These are phyloP conservation scores for Pollenia griseotomentosa DNA, from an alignment of 2,888 invertebrate species.

Conservation along the genomic window DNA sequence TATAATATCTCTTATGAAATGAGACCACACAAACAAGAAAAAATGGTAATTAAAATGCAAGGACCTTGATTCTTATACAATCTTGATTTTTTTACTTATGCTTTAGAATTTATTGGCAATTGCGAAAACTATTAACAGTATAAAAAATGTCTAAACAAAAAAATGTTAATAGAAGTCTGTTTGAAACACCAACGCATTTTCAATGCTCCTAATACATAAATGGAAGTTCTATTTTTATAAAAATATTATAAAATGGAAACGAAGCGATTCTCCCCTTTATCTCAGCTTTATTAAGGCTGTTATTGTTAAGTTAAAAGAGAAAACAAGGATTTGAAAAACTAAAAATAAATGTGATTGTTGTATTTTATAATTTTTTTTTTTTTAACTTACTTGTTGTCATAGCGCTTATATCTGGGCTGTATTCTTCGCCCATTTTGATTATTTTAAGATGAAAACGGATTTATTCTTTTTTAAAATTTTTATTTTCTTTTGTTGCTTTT, in stretches of 20 bases:
- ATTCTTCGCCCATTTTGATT: constrained; percentile 82
- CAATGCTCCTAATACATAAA: background rate
- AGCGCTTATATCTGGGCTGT: constrained; percentile 81
- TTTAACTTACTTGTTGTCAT: constrained; percentile 83
- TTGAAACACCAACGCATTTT: constrained; percentile 16
- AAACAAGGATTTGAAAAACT: background rate
- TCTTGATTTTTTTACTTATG: background rate
- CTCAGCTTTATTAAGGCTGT: too few relatives aligned
- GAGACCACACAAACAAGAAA: background rate
- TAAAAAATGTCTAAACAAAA: background rate
- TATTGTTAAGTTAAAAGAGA: too few relatives aligned
- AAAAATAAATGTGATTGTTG: background rate
- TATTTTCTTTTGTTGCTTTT: background rate
- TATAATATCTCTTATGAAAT: background rate
- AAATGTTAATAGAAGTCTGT: background rate
- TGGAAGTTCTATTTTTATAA: too few relatives aligned
- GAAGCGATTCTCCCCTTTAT: too few relatives aligned
- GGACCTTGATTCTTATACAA: constrained; percentile 32
- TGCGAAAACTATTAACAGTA: background rate
- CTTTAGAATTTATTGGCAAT: too few relatives aligned
- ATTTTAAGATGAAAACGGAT: constrained; percentile 1
- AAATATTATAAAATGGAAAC: too few relatives aligned
- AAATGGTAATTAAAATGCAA: background rate
- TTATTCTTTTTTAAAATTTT: constrained; percentile 12
- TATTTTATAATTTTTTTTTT: background rate